phyloP scores from a whole-genome alignment of 2,113 vertebrate species.

The Aegotheles bennettii region DNA sequence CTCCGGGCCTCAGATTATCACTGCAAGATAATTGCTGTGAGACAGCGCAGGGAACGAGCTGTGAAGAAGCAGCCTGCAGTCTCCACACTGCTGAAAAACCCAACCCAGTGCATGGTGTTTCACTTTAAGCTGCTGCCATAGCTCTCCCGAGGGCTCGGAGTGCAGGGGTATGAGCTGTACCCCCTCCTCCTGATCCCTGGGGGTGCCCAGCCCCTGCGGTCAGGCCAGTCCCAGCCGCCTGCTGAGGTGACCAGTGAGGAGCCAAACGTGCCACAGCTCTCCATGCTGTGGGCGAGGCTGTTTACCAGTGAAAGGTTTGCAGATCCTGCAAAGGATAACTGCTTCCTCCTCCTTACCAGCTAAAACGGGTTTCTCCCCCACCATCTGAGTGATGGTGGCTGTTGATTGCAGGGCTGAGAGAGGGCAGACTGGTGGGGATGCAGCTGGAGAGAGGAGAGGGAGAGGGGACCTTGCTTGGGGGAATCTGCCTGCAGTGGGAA shows the following conservation, averaged over 20 bases:
- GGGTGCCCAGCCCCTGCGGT: neutral
- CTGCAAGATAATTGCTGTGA: neutral
- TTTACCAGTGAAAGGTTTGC: neutral
- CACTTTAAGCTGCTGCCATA: neutral
- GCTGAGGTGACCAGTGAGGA: neutral
- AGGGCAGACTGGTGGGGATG: neutral
- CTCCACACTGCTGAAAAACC: neutral
- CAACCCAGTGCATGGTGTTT: neutral
- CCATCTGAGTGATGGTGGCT: neutral
- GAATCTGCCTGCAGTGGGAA: neutral
- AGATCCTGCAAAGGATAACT: neutral
- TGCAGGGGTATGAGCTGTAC: neutral
- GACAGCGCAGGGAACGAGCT: neutral
- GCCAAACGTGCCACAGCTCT: fast-evolving
- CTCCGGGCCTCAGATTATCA: neutral
- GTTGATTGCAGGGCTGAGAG: neutral
- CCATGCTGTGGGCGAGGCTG: neutral
- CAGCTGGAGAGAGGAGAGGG: neutral
- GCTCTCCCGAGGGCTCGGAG: neutral
- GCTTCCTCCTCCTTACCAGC: neutral
- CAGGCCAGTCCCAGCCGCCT: neutral
- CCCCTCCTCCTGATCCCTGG: neutral
- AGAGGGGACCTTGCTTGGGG: neutral
- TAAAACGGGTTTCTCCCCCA: neutral
- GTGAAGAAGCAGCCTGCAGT: neutral